Conservation (phyloP, 1,140 invertebrate genomes). For the Caerostris darwini region DNA sequence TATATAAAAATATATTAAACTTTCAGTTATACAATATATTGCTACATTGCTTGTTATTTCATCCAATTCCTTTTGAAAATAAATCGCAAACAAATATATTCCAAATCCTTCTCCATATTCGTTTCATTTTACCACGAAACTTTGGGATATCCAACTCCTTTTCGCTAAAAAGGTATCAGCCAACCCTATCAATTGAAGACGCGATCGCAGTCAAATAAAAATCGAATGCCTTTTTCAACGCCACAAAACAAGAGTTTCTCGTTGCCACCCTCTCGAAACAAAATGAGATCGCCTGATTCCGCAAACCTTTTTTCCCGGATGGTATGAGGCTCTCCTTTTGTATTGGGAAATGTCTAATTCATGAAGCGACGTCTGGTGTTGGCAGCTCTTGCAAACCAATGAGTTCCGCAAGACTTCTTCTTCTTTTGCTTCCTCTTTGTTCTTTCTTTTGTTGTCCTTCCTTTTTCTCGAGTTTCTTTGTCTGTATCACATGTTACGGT, state of each 20-base stretch:
- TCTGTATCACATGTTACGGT: not conserved
- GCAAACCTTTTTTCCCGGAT: not conserved
- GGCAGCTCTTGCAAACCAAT: conserved; percentile 11
- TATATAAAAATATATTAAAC: too few relatives aligned
- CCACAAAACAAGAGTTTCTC: not conserved
- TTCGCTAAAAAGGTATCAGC: not conserved
- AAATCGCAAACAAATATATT: too few relatives aligned
- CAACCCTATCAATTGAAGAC: not conserved
- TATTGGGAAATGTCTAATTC: conserved; percentile 59
- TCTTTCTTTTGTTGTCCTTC: not conserved
- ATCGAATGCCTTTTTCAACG: not conserved
- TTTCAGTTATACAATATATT: too few relatives aligned
- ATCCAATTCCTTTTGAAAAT: too few relatives aligned
- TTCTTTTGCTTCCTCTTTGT: not conserved
- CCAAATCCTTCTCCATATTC: too few relatives aligned
- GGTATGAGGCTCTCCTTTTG: not conserved
- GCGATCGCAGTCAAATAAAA: not conserved
- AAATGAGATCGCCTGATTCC: not conserved
- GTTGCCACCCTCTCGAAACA: not conserved
- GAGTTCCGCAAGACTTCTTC: not conserved
- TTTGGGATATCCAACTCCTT: not conserved
- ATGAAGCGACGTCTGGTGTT: conserved; percentile 34
- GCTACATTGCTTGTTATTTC: too few relatives aligned
- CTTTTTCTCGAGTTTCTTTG: not conserved
- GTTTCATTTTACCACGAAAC: not conserved